These are phyloP conservation scores for Scaptomyza flava DNA, from an alignment of 2,888 invertebrate species.

Conservation along the genomic window DNA sequence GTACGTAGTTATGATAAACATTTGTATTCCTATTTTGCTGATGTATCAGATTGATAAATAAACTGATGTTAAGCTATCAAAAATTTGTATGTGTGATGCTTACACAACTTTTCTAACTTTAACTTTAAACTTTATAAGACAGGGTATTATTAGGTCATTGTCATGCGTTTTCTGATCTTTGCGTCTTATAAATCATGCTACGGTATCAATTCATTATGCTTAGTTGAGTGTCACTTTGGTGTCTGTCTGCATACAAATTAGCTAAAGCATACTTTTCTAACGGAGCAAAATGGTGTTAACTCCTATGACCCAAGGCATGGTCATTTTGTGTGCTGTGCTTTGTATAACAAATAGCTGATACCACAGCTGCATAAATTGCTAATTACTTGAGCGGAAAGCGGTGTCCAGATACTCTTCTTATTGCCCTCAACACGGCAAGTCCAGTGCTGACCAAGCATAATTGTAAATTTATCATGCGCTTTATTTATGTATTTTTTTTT, in stretches of 20 bases:
- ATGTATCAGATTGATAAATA: background rate
- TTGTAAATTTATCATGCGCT: constrained; percentile 50
- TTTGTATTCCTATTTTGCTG: background rate
- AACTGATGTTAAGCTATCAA: too few species aligned
- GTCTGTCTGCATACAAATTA: constrained; percentile 39
- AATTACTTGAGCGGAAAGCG: constrained; percentile 60
- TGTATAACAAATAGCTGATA: constrained; percentile 49
- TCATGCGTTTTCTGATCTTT: background rate
- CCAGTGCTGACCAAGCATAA: constrained; percentile 47
- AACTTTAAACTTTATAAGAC: background rate
- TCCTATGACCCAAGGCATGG: constrained; percentile 53
- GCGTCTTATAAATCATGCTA: constrained; percentile 68
- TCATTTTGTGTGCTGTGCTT: constrained; percentile 42
- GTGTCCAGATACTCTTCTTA: constrained; percentile 21
- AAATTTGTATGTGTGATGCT: background rate
- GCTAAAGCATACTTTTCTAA: constrained; percentile 42
- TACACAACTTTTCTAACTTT: background rate
- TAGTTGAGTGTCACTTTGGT: constrained; percentile 30
- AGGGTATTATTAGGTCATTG: constrained; percentile 28
- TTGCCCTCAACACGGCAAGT: background rate
- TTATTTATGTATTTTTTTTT: constrained; percentile 31
- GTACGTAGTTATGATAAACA: constrained; percentile 46
- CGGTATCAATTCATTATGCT: constrained; percentile 73
- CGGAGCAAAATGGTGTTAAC: constrained; percentile 44
- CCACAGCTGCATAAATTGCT: constrained; percentile 69